phyloP scores from a whole-genome alignment of 2,113 vertebrate species.

The Mustela nigripes region DNA sequence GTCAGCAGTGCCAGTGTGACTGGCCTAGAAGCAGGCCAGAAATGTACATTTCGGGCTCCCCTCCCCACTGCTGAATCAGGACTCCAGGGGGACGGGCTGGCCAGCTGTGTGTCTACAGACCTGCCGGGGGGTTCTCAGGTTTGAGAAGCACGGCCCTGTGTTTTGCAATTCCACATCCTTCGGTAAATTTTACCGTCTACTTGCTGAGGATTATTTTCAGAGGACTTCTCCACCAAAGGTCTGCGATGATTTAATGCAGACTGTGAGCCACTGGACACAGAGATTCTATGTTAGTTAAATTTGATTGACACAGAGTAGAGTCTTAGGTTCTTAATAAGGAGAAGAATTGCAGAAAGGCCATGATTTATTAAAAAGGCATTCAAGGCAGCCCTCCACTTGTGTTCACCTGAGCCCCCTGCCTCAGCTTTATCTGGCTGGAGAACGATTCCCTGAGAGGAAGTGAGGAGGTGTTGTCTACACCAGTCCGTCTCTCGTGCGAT shows the following conservation, averaged over 20 bases:
- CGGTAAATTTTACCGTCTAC: not conserved
- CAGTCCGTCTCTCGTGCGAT: not conserved
- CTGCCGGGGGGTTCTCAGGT: not conserved
- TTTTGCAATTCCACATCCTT: not conserved
- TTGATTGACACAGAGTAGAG: not conserved
- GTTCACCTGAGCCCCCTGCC: not conserved
- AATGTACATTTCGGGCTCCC: rapidly evolving
- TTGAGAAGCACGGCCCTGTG: not conserved
- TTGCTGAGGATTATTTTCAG: not conserved
- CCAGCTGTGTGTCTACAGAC: not conserved
- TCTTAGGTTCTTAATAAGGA: not conserved
- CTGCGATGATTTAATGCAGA: not conserved
- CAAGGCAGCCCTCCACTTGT: not conserved
- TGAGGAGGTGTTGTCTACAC: not conserved
- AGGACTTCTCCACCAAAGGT: not conserved
- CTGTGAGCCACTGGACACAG: not conserved
- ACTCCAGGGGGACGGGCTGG: rapidly evolving
- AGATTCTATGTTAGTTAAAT: not conserved
- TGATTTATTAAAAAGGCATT: not conserved
- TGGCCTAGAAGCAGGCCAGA: not conserved
- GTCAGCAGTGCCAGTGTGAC: not conserved
- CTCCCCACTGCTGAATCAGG: not conserved
- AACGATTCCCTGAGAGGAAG: not conserved
- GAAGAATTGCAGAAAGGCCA: not conserved
- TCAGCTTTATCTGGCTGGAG: not conserved